phyloP scores from a whole-genome alignment of 92 coral and sea anemone species.

The Siderastrea radians region DNA sequence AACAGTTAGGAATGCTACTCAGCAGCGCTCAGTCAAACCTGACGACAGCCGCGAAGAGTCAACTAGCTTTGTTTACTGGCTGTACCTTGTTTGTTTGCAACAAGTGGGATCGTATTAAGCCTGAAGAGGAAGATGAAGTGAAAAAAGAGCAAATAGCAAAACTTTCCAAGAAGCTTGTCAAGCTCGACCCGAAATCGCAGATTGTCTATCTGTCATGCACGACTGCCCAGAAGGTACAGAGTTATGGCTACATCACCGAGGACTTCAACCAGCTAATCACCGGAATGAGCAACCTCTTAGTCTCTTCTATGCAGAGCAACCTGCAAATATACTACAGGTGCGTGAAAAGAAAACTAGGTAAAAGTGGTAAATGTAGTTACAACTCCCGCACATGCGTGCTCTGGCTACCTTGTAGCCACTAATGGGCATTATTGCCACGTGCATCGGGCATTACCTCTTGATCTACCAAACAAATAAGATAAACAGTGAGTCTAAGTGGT shows the following conservation, averaged over 20 bases:
- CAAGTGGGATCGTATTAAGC: constrained; percentile 22
- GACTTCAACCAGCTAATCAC: constrained; percentile 10
- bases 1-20: constrained; percentile 16
- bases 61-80: background rate
- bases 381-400: background rate
- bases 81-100: constrained; percentile 24
- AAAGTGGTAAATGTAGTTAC: background rate
- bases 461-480: too few species aligned
- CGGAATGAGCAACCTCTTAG: constrained; percentile 2
- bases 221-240: constrained; percentile 21
- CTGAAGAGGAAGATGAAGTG: background rate
- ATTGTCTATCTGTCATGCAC: constrained; percentile 22
- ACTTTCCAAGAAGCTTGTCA: background rate
- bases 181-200: constrained; percentile 8
- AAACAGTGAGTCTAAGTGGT: too few species aligned
- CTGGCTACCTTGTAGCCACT: too few species aligned
- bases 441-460: too few species aligned
- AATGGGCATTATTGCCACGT: too few species aligned
- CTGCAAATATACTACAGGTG: background rate
- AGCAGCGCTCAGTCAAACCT: background rate
- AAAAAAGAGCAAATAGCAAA: background rate
- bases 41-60: background rate
- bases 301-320: constrained; percentile 11
- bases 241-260: constrained; percentile 1
- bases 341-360: background rate